Evolutionary conservation across 2,888 invertebrate species (phyloP), one percentile per base, ranked within the genome.

Genomic region (Carpatolechia fugitivella): DNA sequence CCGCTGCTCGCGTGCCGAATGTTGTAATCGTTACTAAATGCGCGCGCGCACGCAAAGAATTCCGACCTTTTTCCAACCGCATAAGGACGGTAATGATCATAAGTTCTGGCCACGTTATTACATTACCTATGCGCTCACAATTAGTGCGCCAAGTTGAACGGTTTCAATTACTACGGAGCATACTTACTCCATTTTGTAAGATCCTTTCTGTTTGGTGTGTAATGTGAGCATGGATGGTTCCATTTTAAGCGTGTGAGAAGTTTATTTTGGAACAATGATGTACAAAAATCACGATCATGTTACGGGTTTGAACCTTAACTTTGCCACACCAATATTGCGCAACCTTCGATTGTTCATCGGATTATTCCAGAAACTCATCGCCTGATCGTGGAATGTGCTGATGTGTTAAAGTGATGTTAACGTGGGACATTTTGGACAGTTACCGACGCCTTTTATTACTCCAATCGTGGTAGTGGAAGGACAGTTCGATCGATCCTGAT

Each of bases 161-260:
- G 76, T 79, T 77, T 79, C 77, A 62, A 74, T 80, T 78, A 76
- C 79, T 24, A 76, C 67, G 68, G 48, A 54, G 52, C 33, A 18
- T 44, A 38, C 66, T 60, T 44, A 38, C 66, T 60, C 62, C 65
- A 64, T 78, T 75, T 76, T 66, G 80, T 77, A 81, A 82, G 71
- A 77, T 80, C 79, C 78, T 74, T 61, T 61, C 38, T 50, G 48
- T 35, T 35, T 49, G n/a, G 6, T 29, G 36, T 53, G 46, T n/a
- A n/a, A 24, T 6, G 24, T 38, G 16, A 35, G 29, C 24, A 13
- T 33, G 33, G 41, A 13, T 33, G 33, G 41, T 31, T 41, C 8
- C 16, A 41, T 35, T 35, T n/a, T 20, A 8, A 20, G 40, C 16
- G 11, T 20, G n/a, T 44, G 24, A 24, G 24, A 44, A 20, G n/a